Evolutionary conservation across 1,140 invertebrate genomes (phyloP), one percentile per base, ranked within the genome.

Genomic region (Orchesella cincta): DNA sequence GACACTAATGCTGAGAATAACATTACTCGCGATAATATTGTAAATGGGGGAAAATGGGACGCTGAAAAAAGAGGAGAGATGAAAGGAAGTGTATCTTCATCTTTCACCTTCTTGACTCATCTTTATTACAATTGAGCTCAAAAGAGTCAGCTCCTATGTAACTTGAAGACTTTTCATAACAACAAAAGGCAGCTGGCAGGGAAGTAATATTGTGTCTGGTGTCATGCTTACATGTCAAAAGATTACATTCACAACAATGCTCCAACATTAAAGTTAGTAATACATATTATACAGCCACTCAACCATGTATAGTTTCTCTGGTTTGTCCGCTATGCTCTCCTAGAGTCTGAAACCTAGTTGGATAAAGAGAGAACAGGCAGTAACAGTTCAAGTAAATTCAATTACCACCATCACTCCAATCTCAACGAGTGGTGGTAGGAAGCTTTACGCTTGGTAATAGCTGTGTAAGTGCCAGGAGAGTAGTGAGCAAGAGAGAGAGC

Each of bases 381-480:
- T 67, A 67, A 67, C 62, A 67, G 26, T 67, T 67, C 8, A 33
- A 67, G 62, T 67, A 67, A 67, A 67, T 67, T 67, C 62, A 67
- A 67, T 67, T 67, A 67, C 62, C 31, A 67, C 62, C 62, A 67
- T 67, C 62, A 67, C 62, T 67, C 31, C 62, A 67, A 67, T 67
- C 62, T 67, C 62, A 67, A 46, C 23, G 54, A n/a, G 54, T 18
- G 54, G 23, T 8, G n/a, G 54, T 3, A n/a, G 12, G 3, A 16
- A 57, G 54, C 23, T 16, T 57, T 57, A 57, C 26, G 14, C 14
- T 14, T 57, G 23, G 3, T 57, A 57, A 16, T n/a, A 57, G 54
- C n/a, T 57, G 14, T 57, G 39, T 46, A 46, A n/a, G 54, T 57
- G 54, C 23, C 23, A 57, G 54, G 12, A 57, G 8, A 8, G 39